Evolutionary conservation across 2,888 invertebrate species (phyloP), one percentile per base, ranked within the genome.

Genomic region (Scaeva pyrastri): DNA sequence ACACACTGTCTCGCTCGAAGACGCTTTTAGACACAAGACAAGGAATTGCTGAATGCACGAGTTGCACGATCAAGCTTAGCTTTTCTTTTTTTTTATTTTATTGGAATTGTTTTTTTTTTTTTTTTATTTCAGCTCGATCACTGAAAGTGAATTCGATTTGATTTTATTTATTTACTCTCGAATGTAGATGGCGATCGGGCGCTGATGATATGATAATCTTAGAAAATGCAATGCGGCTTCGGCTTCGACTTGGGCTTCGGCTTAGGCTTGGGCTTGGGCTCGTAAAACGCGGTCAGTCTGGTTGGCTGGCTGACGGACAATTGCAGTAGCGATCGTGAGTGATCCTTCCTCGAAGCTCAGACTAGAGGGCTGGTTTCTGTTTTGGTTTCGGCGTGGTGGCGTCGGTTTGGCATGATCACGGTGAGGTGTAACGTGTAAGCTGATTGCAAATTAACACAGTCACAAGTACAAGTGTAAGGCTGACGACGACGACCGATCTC

Each of bases 291-390:
- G 76, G 70, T 85, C 85, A 85, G 85, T 73, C 68, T 72, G 56
- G 72, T 39, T 81, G 73, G 72, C 66, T 77, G 85, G 85, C 68
- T 85, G 85, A 70, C 81, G 85, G 60, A 76, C 85, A 77, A 85
- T 85, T 85, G 85, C 85, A 81, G 55, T 77, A 43, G 85, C 41
- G 36, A 58, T 21, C 68, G 48, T 66, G 68, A 39, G 60, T 76
- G 76, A 81, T 85, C 85, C 85, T 81, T 81, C 72, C 72, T 77
- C 56, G 76, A 85, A 85, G 80, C 85, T 72, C 71, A 31, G 66
- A 58, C 43, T 50, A 56, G 64, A 75, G 84, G 64, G 58, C 75
- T 71, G 80, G 39, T 6, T 68, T n/a, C n/a, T n/a, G n/a, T n/a
- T n/a, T n/a, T 31, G 31, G 31, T 31, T 31, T n/a, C n/a, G n/a